These are phyloP conservation scores for Sweltsa coloradensis DNA, from an alignment of 1,140 invertebrate species.

Conservation along the genomic window DNA sequence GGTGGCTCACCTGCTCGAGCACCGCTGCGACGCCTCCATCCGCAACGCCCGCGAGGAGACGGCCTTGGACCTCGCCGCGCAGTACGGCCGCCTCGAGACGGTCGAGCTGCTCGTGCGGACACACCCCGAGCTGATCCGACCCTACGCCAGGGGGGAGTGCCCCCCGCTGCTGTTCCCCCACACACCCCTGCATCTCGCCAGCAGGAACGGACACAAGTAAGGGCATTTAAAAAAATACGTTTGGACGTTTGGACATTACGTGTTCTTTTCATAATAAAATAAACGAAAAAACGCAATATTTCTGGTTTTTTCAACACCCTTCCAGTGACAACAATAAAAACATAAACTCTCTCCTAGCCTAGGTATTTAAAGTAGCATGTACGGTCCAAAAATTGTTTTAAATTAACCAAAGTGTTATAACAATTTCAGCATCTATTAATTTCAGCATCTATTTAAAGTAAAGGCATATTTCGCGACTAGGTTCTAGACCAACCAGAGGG, in stretches of 20 bases:
- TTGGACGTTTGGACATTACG: not conserved
- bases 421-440: no score
- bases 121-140: constrained; percentile 63
- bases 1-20: constrained; percentile 72
- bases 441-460: no score
- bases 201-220: constrained; percentile 83
- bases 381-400: no score
- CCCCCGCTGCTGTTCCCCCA: constrained; percentile 46
- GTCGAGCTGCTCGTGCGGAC: constrained; percentile 73
- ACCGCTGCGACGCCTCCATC: constrained; percentile 80
- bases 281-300: not conserved
- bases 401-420: no score
- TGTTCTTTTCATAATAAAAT: not conserved
- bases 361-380: no score
- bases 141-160: constrained; percentile 39
- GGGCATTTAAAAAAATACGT: constrained; percentile 27
- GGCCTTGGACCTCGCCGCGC: constrained; percentile 85
- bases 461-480: no score
- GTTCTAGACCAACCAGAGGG: no score
- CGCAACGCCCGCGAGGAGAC: constrained; percentile 82
- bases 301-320: not conserved
- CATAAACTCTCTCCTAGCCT: no score
- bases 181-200: constrained; percentile 87
- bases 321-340: no score
- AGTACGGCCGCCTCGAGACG: constrained; percentile 80